These are phyloP conservation scores for Platypus cylindrus DNA, from an alignment of 2,888 invertebrate genomes.

Conservation along the genomic window DNA sequence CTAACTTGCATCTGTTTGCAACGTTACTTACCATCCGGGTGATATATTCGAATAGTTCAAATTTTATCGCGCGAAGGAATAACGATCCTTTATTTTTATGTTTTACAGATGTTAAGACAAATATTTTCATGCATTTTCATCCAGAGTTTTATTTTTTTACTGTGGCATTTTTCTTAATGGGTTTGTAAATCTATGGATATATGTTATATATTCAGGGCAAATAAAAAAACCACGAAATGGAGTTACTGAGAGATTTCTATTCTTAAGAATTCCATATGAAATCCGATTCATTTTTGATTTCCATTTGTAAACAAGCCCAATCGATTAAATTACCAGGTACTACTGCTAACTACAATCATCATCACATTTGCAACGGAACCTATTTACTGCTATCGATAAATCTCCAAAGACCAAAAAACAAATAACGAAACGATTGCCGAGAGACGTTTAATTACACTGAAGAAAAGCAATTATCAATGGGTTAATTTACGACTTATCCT, in stretches of 20 bases:
- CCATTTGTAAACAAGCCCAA: no score
- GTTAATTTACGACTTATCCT: slow-evolving; percentile 12
- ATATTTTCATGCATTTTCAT: slow-evolving; percentile 15
- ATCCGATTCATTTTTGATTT: no score
- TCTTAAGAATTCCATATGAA: no score
- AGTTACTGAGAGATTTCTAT: no score
- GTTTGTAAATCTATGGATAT: no score
- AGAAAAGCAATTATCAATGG: slow-evolving; percentile 12
- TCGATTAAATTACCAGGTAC: slow-evolving; percentile 8
- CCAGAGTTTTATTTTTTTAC: no score
- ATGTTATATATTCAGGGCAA: no score
- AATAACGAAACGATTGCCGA: slow-evolving; percentile 7
- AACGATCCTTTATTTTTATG: slow-evolving; percentile 17
- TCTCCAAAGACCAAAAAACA: slow-evolving; percentile 6
- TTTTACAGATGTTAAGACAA: slow-evolving; percentile 17
- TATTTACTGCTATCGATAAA: slow-evolving; percentile 6
- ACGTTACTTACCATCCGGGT: slow-evolving; percentile 16
- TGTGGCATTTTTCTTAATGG: no score
- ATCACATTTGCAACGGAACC: no score
- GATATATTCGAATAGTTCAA: slow-evolving; percentile 16
- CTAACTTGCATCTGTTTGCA: slow-evolving; percentile 15
- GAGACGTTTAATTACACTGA: slow-evolving; percentile 12
- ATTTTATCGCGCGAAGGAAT: slow-evolving; percentile 16
- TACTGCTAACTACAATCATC: no score
- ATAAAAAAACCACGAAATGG: no score